These are phyloP conservation scores for Arizona elegans DNA, from an alignment of 2,113 vertebrate species.

Conservation along the genomic window DNA sequence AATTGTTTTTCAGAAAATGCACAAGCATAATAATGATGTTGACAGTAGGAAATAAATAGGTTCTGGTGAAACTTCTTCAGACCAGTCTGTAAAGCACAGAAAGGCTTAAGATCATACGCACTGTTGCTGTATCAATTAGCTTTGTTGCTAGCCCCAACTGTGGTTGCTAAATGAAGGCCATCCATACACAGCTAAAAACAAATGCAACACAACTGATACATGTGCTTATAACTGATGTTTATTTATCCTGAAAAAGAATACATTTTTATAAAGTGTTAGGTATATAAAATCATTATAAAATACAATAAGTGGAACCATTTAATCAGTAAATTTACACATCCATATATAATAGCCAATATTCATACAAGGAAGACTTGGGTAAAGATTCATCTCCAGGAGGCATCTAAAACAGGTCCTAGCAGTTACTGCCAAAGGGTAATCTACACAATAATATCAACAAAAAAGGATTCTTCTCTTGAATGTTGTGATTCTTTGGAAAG, in stretches of 20 bases:
- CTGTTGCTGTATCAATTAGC: neutral
- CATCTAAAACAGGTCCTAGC: neutral
- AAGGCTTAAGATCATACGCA: neutral
- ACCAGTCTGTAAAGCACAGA: neutral
- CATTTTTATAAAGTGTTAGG: neutral
- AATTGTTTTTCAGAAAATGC: neutral
- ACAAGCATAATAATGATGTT: neutral
- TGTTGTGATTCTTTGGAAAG: neutral
- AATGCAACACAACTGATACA: neutral
- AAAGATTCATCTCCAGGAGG: neutral
- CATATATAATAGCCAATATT: neutral
- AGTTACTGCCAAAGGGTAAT: neutral
- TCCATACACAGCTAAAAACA: neutral
- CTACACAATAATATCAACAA: neutral
- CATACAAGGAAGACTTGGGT: neutral
- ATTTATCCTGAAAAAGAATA: neutral
- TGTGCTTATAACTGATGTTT: neutral
- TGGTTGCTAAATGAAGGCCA: neutral
- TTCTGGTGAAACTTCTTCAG: neutral
- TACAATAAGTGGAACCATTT: neutral
- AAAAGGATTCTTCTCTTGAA: neutral
- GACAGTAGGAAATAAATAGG: neutral
- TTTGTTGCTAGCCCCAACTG: neutral
- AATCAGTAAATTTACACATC: neutral
- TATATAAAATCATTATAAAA: neutral